Evolutionary conservation across 2,113 vertebrate genomes (phyloP).

Genomic region (Barbus barbus): DNA sequence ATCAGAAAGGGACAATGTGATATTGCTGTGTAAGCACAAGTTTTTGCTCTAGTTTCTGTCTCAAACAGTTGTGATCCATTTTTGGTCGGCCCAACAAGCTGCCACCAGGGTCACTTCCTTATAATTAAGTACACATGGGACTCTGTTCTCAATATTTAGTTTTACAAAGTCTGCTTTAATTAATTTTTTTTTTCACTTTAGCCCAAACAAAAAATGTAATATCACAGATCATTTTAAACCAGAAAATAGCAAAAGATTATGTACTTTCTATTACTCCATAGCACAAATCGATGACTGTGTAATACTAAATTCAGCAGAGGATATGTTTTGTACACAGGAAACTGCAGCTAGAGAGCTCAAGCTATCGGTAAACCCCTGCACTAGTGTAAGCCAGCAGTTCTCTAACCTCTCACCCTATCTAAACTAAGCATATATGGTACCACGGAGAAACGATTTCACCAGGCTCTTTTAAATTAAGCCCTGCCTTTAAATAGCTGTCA

Average conservation of each 20-base stretch:
- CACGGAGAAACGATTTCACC: background rate
- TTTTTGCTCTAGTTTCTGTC: slow-evolving; percentile 63
- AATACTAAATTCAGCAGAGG: slow-evolving; percentile 3
- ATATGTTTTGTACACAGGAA: slow-evolving; percentile 42
- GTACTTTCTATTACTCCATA: background rate
- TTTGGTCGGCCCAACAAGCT: slow-evolving; percentile 35
- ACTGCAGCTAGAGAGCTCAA: slow-evolving; percentile 18
- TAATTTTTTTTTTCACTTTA: background rate
- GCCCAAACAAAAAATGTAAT: background rate
- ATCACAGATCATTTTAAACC: background rate
- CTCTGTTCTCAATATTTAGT: slow-evolving; percentile 5
- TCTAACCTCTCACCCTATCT: background rate
- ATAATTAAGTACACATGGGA: background rate
- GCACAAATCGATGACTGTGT: too few species aligned
- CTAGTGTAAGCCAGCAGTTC: slow-evolving; percentile 32
- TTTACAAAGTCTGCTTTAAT: background rate
- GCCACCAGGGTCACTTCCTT: slow-evolving; percentile 55
- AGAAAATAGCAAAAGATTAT: slow-evolving; percentile 19
- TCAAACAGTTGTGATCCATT: background rate
- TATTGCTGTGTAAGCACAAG: slow-evolving; percentile 61
- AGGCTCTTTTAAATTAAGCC: slow-evolving; percentile 12
- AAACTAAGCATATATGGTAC: slow-evolving; percentile 1
- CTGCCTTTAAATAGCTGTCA: slow-evolving; percentile 51
- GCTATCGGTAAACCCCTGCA: slow-evolving; percentile 2
- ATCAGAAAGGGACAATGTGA: slow-evolving; percentile 8